Conservation (phyloP, 2,113 vertebrate species). For the Henicopernis longicauda region DNA sequence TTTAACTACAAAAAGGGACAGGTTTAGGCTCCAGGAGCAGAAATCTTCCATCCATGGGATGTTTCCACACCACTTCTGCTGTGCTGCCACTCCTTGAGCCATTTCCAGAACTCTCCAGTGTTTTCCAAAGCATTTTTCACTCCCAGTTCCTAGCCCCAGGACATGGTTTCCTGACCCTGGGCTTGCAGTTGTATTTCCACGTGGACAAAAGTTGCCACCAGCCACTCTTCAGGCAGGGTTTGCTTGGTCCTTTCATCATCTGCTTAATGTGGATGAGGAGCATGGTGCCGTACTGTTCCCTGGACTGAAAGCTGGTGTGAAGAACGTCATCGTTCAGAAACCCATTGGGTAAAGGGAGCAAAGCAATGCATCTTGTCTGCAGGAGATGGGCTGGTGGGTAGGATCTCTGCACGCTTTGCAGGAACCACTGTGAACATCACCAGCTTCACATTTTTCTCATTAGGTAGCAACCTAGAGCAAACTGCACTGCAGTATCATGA, state of each 20-base stretch:
- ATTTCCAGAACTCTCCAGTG: not conserved
- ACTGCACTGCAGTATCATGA: not conserved
- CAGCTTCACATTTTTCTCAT: not conserved
- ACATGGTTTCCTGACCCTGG: not conserved
- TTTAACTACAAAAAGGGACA: not conserved
- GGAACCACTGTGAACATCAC: not conserved
- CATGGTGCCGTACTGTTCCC: accelerated
- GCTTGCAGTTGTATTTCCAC: not conserved
- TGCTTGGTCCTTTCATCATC: not conserved
- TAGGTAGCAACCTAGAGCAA: not conserved
- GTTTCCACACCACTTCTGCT: not conserved
- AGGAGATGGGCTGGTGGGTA: not conserved
- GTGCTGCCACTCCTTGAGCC: not conserved
- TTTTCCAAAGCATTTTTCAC: not conserved
- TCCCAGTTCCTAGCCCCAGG: not conserved
- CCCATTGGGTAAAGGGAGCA: not conserved
- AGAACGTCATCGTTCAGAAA: not conserved
- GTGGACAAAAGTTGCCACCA: not conserved
- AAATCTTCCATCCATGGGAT: not conserved
- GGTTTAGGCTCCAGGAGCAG: not conserved
- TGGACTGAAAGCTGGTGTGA: not conserved
- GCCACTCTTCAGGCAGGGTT: not conserved
- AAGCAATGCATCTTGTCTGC: not conserved
- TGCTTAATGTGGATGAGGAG: not conserved
- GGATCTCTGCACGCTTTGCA: not conserved